Evolutionary conservation across 2,888 invertebrate species (phyloP), one percentile per base, ranked within the genome.

Genomic region (Pheosia tremula): DNA sequence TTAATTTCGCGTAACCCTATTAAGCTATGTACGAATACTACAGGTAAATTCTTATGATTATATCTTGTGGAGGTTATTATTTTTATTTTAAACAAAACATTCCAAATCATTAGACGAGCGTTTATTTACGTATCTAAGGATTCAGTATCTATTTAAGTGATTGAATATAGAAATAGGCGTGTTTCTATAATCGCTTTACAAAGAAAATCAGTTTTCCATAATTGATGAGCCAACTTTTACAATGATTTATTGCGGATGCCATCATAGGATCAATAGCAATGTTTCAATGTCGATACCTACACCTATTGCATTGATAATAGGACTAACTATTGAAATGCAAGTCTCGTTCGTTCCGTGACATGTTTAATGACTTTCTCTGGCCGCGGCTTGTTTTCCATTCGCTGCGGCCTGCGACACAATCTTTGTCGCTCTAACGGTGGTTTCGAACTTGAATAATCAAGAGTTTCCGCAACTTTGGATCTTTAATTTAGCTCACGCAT

Each of bases 291-390:
- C 68, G 61, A 61, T 72, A 67, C 60, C 63, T 62, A 64, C 72
- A 71, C 67, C 69, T 59, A 67, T 55, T 64, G 76, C 74, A 80
- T 80, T 71, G 72, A 69, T 80, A 81, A 77, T 78, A 71, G 73
- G 74, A 74, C 69, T 72, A 63, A 50, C 68, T 71, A 82, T 89
- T 85, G 80, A 76, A 82, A 89, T 88, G 86, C 88, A 70, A 71
- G 73, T 13, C 78, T 77, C 80, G 85, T 80, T 60, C 72, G 75
- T 74, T 71, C 71, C 72, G 82, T 80, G 88, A 83, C 88, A 86
- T 88, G 87, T 85, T 85, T 90, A 90, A 90, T 91, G 91, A 89
- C 92, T 92, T 93, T 93, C 92, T 89, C 91, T 86, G 84, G 73
- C 76, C 82, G 72, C 74, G 75, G 73, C 74, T 79, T 79, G 83